Base-by-base conservation (phyloP, 2,888 invertebrate species). In the Mesorhabditis spiculigera region DNA sequence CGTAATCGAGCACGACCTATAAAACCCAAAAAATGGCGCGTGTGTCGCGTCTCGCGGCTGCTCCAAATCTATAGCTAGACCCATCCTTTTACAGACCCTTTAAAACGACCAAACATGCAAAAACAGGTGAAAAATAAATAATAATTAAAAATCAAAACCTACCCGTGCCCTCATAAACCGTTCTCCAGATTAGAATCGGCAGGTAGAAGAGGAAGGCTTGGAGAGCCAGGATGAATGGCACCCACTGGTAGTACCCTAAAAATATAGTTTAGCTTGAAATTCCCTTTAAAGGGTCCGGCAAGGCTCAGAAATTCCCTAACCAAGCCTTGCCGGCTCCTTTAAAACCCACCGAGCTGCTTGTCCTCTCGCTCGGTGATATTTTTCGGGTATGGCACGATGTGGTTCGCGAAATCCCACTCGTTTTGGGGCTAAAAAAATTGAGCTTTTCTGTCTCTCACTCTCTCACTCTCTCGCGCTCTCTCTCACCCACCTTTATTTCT, bases 301-400 rank as follows among this genome's bases (percentile, higher is more conserved):
- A 28, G 28, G 28, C 28, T 28, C 28, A 28, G 28, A 28, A 28
- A 28, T 28, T 28, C 28, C 28, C 28, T 28, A 28, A 28, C 28
- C 28, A 28, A 28, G 28, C 28, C 28, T 28, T 28, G 28, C 3
- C 66, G 44, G 5, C 5, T 4, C 28, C 28, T 4, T 13, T 4
- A 6, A 13, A n/a, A 28, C 70, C 71, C 45, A 69, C 86, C 86
- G 66, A 88, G 87, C 75, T 83, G 79, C 63, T 86, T 86, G 65
- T 86, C 83, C 68, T 87, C 86, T 71, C 86, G 79, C 62, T 81
- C 80, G 66, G 86, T 84, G 66, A 84, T 79, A 68, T 86, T 84
- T 62, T 82, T 82, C 44, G 86, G 86, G 50, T 87, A 84, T 2
- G 87, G 87, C 66, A 88, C 84, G 68, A 83, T 74, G 65, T 83